Evolutionary conservation across 2,113 vertebrate genomes (phyloP), one percentile per base, ranked within the genome.

Genomic region (Sminthopsis crassicaudata): DNA sequence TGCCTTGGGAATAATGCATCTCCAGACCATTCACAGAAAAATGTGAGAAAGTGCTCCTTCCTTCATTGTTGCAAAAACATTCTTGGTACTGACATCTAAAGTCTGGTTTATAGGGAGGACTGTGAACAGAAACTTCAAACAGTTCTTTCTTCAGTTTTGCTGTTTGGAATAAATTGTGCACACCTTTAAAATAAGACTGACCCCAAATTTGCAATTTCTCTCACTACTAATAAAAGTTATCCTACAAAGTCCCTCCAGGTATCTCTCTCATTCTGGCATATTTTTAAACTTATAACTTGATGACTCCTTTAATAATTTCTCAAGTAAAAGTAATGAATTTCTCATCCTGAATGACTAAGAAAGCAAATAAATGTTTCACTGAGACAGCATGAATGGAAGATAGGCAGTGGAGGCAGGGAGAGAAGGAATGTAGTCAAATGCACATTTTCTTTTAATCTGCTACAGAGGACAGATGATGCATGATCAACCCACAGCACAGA

Each of bases 1-100:
- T 96, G 98, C 97, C 99, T 97, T 97, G 99, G 99, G 98, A 99
- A 98, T 98, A 98, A 98, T 97, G 98, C 91, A 97, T 98, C 98
- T 98, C 96, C 0, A 97, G 97, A 98, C 97, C 98, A 98, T 98
- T 99, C 98, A 98, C 95, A 98, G 97, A 98, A 98, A 98, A 98
- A 98, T 98, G 98, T 96, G 97, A 97, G 97, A 98, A 98, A 98
- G 96, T 91, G 96, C 55, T 97, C 96, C 90, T 93, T 97, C 96
- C 97, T 98, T 98, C 96, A 98, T 97, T n/a, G 76, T 0, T 97
- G 96, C 96, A 97, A 98, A 98, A 94, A 95, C 96, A 96, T 94
- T 96, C 95, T 92, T 97, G 95, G 97, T 91, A 55, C 95, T 98
- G 25, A 46, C n/a, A 97, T 96, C 98, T 96, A 90, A 94, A 93